Percentiles rank a stretch among this genome's conserved stretches.
Evolutionary conservation across 2,888 invertebrate genomes (phyloP).

Genomic region (Coleophora deauratella): DNA sequence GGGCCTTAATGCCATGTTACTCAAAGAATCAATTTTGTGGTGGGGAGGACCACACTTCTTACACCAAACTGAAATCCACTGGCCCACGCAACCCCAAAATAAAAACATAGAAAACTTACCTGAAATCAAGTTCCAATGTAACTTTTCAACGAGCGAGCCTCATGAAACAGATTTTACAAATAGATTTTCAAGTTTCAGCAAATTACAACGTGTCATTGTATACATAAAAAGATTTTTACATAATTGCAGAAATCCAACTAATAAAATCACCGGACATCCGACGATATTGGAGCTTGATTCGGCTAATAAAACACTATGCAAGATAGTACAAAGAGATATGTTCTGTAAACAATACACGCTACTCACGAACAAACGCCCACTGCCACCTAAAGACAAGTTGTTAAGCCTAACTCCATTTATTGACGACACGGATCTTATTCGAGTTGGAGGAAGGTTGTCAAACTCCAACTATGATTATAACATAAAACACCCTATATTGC

Average conservation of each 20-base stretch:
- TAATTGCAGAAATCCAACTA: constrained; percentile 7
- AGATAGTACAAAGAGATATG: background rate
- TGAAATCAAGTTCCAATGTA: constrained; percentile 3
- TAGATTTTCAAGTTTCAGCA: constrained; percentile 4
- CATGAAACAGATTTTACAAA: background rate
- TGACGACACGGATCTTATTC: background rate
- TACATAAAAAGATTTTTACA: constrained; percentile 10
- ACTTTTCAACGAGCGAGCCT: background rate
- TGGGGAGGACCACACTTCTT: constrained; percentile 8
- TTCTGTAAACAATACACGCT: background rate
- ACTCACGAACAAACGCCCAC: constrained; percentile 1
- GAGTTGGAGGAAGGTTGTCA: background rate
- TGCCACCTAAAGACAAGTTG: background rate
- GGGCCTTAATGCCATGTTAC: constrained; percentile 5
- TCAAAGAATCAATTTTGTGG: constrained; percentile 3
- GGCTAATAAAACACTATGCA: background rate
- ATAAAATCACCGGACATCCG: background rate
- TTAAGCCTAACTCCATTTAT: constrained; percentile 6
- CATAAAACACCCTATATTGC: background rate
- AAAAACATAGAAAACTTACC: background rate
- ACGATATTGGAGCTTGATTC: background rate
- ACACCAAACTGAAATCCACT: constrained; percentile 1
- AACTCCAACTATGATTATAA: background rate
- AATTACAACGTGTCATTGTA: constrained; percentile 7
- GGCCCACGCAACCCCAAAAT: constrained; percentile 3